These are phyloP conservation scores for Sebastes matsubarae DNA, from an alignment of 2,797 vertebrate species.

Conservation along the genomic window DNA sequence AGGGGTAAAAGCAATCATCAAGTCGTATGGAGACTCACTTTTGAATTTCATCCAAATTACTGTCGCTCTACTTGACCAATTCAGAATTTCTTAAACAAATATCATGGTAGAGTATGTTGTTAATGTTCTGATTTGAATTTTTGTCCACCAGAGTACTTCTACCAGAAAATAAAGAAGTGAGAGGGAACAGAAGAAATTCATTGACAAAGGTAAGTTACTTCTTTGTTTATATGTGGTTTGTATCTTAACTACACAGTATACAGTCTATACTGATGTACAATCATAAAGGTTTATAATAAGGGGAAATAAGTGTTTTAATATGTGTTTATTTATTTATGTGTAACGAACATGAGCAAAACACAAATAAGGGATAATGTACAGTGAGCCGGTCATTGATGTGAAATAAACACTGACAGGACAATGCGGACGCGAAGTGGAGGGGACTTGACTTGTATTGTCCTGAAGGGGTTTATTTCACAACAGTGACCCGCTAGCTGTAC, in stretches of 20 bases:
- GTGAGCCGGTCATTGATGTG: too few species aligned
- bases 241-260: background rate
- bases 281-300: background rate
- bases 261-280: background rate
- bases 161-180: constrained; percentile 74
- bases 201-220: constrained; percentile 71
- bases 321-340: background rate
- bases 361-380: too few species aligned
- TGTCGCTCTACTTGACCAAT: background rate
- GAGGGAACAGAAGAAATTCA: constrained; percentile 69
- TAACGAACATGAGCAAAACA: background rate
- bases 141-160: constrained; percentile 51
- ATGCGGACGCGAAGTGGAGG: too few species aligned
- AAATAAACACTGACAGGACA: too few species aligned
- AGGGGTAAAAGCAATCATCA: constrained; percentile 63
- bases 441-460: too few species aligned
- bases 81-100: background rate
- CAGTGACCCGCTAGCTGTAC: too few species aligned
- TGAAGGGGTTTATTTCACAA: too few species aligned
- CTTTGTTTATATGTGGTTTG: background rate
- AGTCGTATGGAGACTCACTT: background rate
- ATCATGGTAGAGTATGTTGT: background rate
- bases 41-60: background rate
- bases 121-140: constrained; percentile 1
- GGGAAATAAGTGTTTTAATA: background rate